Conservation (phyloP, 2,888 invertebrate genomes). For the Melinaea menophilus region DNA sequence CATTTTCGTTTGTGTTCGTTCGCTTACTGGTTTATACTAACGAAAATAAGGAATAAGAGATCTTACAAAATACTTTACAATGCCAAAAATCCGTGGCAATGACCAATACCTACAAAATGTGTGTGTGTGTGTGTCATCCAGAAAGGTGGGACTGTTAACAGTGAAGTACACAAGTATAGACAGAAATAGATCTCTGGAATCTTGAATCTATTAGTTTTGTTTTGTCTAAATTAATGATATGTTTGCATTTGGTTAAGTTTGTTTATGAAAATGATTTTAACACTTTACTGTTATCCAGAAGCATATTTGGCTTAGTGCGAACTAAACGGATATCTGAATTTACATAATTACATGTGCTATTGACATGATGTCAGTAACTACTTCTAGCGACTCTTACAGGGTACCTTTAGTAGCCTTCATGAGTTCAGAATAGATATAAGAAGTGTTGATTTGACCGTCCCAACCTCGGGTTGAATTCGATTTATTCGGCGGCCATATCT, state of each 20-base stretch:
- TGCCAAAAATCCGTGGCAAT: conserved; percentile 65
- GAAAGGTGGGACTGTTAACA: conserved; percentile 37
- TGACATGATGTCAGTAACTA: conserved; percentile 33
- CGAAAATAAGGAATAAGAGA: conserved; percentile 50
- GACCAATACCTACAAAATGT: conserved; percentile 38
- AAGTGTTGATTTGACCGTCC: conserved; percentile 61
- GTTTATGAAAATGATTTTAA: conserved; percentile 16
- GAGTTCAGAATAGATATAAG: conserved; percentile 57
- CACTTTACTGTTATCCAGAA: conserved; percentile 18
- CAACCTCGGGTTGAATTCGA: conserved; percentile 49
- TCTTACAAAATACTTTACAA: conserved; percentile 44
- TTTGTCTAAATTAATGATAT: not conserved
- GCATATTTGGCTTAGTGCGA: conserved; percentile 5
- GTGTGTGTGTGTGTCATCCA: conserved; percentile 34
- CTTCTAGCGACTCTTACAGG: conserved; percentile 36
- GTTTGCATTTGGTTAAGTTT: conserved; percentile 10
- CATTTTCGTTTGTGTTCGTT: conserved; percentile 58
- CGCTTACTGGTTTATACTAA: conserved; percentile 34
- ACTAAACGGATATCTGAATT: conserved; percentile 13
- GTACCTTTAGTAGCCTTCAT: conserved; percentile 67
- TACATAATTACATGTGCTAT: conserved; percentile 20
- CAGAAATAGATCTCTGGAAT: conserved; percentile 38
- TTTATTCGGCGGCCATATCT: conserved; percentile 58
- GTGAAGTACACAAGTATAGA: conserved; percentile 50
- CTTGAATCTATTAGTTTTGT: not conserved